Evolutionary conservation across 2,113 vertebrate genomes (phyloP), one percentile per base, ranked within the genome.

Genomic region (Vidua chalybeata): DNA sequence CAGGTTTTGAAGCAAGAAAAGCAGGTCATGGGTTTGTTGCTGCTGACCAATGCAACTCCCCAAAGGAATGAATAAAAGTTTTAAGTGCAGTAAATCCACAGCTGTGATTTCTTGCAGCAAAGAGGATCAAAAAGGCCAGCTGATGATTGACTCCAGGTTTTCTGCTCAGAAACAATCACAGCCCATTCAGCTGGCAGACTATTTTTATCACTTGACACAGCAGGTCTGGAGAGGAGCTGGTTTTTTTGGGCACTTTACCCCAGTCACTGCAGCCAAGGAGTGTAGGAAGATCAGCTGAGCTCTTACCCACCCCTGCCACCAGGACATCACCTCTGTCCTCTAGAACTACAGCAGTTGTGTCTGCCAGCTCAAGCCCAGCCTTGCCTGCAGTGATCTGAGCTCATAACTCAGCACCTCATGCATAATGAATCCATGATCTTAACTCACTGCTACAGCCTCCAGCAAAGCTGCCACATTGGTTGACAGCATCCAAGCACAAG

Each of bases 371-470:
- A 19, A 85, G 30, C 33, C 67, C 67, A 89, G 91, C 51, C 56
- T 41, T 2, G 15, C 93, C 84, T 79, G 87, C 89, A 96, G 89
- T 33, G 84, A 95, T 90, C 75, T 58, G 74, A 87, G 87, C 91
- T 96, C 73, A 14, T 26, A 79, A 66, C 81, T 85, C 95, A 88
- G 91, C 66, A 69, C 39, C 67, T 96, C 87, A 91, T 91, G 71
- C 75, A 90, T 76, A 87, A 97, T 76, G 56, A 93, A 96, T 63
- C 63, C 11, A 0, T 84, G 90, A 93, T 78, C 85, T 83, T 81
- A 94, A 90, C 72, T 80, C 93, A 75, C 59, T 59, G 68, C 30
- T 78, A 84, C 74, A 93, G 93, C 76, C 79, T 90, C 92, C 94
- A 94, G 80, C 79, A 87, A 93, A 90, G 76, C 76, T 92, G 83